Percentiles rank a stretch among this genome's conserved stretches.
These are phyloP conservation scores for Ploceus nigricollis DNA, from an alignment of 2,113 vertebrate genomes.

Conservation along the genomic window DNA sequence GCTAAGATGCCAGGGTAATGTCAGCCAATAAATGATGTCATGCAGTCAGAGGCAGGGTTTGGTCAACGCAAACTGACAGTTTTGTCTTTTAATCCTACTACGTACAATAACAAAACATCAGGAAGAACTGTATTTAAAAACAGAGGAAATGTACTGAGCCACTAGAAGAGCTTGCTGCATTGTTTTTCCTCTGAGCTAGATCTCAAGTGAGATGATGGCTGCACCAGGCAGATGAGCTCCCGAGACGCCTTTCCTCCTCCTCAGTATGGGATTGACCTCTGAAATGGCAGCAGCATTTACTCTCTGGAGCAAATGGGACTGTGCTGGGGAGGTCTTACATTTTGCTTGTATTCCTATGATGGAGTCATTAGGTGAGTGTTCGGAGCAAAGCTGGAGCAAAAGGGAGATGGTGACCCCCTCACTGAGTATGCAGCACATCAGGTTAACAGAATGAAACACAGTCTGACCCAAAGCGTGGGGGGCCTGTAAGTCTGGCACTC, in stretches of 20 bases:
- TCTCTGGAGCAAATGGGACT: background rate
- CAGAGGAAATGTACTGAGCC: background rate
- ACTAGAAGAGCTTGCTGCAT: background rate
- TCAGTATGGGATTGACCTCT: background rate
- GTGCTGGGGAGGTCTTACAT: background rate
- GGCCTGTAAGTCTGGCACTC: background rate
- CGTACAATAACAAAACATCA: background rate
- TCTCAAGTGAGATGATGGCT: background rate
- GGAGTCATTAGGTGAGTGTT: background rate
- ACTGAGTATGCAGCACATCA: background rate
- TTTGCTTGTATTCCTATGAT: background rate
- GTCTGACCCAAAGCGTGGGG: accelerated
- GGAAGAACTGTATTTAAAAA: conserved; percentile 31
- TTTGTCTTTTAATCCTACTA: background rate
- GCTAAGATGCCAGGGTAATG: background rate
- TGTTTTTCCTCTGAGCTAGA: background rate
- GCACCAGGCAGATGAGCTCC: background rate
- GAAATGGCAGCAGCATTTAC: background rate
- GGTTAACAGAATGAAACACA: background rate
- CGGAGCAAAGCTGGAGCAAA: accelerated
- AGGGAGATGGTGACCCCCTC: background rate
- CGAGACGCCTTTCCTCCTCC: background rate
- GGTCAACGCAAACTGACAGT: background rate
- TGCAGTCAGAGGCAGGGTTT: background rate
- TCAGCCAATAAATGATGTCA: conserved; percentile 5